Evolutionary conservation across 2,113 vertebrate genomes (phyloP), one percentile per base, ranked within the genome.

Genomic region (Tricholaema leucomelas): DNA sequence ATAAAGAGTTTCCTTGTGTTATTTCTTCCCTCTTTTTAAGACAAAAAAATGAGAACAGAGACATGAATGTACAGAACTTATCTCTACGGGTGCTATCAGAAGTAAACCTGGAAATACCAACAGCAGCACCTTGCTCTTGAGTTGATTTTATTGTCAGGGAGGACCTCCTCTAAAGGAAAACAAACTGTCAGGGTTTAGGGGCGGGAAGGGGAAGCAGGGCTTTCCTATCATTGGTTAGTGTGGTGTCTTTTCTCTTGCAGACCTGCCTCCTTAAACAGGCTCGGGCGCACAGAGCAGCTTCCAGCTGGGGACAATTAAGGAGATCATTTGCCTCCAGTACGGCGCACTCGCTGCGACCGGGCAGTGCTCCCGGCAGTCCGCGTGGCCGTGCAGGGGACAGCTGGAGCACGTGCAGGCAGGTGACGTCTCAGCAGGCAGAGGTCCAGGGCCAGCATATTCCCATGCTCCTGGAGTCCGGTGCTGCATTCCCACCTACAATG

Each of bases 281-380:
- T 74, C 86, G 42, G 82, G 30, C 16, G 66, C 70, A 67, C 64
- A 59, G 78, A 83, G 80, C 92, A 81, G 69, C 85, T 91, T 91
- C 70, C 80, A 91, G 71, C 85, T 83, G 56, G 85, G 67, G 76
- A 58, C 86, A 89, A 77, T 92, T 93, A 94, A 95, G 67, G 73
- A 61, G 72, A 77, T 61, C 63, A 30, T 67, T 92, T 91, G 61
- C 84, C 81, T 92, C 46, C 25, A 54, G 64, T 21, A 36, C 9
- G 75, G 66, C 84, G 90, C 8, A 0, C 60, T 75, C 8, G 79
- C 86, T 55, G 14, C 9, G 36, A 63, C 61, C 3, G 2, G 71
- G 77, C 1, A 24, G n/a, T 80, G 90, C 80, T 58, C 2, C 1
- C 11, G 6, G 76, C 80, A 4, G 80, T 23, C 83, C 3, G 60